Base-by-base conservation (phyloP, 2,113 vertebrate genomes). In the Cromileptes altivelis region DNA sequence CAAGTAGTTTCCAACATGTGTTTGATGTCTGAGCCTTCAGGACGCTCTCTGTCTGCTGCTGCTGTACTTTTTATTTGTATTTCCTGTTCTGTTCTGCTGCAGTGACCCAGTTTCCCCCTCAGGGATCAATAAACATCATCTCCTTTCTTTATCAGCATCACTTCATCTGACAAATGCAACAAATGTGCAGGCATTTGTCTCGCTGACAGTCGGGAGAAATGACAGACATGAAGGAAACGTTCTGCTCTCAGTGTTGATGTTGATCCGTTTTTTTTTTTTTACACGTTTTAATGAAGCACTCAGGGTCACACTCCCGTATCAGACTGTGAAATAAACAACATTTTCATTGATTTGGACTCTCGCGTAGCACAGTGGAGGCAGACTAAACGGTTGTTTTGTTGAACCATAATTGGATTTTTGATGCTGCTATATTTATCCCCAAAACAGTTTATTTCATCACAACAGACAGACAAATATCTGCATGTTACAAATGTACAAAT, bases 101-200 rank as follows among this genome's bases (percentile, higher is more conserved):
- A 87, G 72, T 45, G 86, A 82, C 82, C 84, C 82, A 82, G 75
- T 85, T 91, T 70, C 57, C 4, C 80, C 85, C 73, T 76, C 78
- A 49, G 82, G 78, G 82, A 90, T 89, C 88, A 71, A 92, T 90
- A 85, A 61, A n/a, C 73, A 75, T 76, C 76, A 72, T 87, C 79
- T 75, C 50, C 55, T 67, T 33, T 70, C 56, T 58, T 74, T 52
- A 74, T 80, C 82, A 25, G 62, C 57, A 2, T 5, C 37, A 6
- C 18, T 61, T 23, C 30, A 15, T 65, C 75, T 23, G 33, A 58
- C 62, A 37, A 37, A 77, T 0, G 0, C 2, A 1, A 80, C 4
- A 13, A 37, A 83, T n/a, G 69, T 23, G 55, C 69, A 71, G 55
- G 4, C 82, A 62, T 50, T 2, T 14, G 52, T 81, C 52, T 19